Conservation (phyloP, 1,140 invertebrate species). For the Camponotus pennsylvanicus region DNA sequence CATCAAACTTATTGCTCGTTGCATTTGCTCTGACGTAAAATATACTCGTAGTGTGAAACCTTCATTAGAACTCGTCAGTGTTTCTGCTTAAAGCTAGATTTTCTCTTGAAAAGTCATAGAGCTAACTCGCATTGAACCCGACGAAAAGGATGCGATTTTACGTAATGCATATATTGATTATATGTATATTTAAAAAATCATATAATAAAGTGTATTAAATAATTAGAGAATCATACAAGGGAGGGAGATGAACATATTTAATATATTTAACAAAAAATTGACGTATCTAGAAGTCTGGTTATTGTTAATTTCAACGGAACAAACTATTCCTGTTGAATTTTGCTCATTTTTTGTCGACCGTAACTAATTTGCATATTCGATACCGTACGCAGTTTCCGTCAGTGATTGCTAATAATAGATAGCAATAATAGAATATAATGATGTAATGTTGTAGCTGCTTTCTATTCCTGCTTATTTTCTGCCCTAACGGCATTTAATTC, state of each 20-base stretch:
- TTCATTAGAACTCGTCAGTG: not conserved
- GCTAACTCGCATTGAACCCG: not conserved
- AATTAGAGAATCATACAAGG: slow-evolving; percentile 54
- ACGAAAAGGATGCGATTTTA: not conserved
- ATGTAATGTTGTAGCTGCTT: not conserved
- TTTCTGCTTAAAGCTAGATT: not conserved
- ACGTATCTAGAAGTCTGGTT: not conserved
- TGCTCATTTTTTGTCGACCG: not conserved
- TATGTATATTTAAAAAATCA: too few relatives aligned
- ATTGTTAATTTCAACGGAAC: not conserved
- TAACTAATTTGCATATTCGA: slow-evolving; percentile 12
- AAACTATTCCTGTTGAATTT: slow-evolving; percentile 8
- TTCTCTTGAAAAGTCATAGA: not conserved
- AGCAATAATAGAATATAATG: slow-evolving; percentile 1
- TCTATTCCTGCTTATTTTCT: not conserved
- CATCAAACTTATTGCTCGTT: slow-evolving; percentile 7
- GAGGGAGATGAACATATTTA: not conserved
- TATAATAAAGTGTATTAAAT: slow-evolving; percentile 19
- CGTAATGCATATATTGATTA: not conserved
- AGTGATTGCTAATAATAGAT: not conserved
- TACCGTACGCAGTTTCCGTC: not conserved
- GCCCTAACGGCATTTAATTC: slow-evolving; percentile 16
- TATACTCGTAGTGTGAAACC: not conserved
- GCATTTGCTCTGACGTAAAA: slow-evolving; percentile 3
- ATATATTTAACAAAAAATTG: slow-evolving; percentile 20